Evolutionary conservation across 2,797 vertebrate species (phyloP), one percentile per base, ranked within the genome.

Genomic region (Catharus ustulatus): DNA sequence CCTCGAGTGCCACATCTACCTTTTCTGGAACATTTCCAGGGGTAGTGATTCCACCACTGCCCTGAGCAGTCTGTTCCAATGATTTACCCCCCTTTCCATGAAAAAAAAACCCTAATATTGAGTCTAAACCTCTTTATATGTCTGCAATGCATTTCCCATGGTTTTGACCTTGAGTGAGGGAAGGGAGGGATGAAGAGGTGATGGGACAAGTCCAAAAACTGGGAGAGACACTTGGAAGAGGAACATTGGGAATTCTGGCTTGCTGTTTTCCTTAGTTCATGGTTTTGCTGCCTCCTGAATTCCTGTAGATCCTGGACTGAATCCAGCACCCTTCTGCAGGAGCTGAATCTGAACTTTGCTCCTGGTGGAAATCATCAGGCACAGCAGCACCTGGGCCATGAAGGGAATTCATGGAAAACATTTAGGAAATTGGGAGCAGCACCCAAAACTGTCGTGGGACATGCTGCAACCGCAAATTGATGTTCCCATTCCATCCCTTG

Each of bases 81-180:
- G 3, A 55, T 73, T 55, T 6, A 15, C 2, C 26, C 23, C 6
- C 2, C 0, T 4, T 38, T n/a, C 38, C 54, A 16, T 7, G 27
- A 15, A 27, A 59, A 59, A 52, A 22, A 36, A 17, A 9, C 11
- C 36, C 23, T 5, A 16, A n/a, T 6, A 5, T 45, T 32, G n/a
- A 14, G 9, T 9, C 7, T 5, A 15, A 32, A 75, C 15, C 38
- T 32, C 27, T 18, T 43, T 11, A 27, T 6, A 0, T 1, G 6
- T 1, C n/a, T 68, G 40, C 30, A 16, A 7, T 1, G 4, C 1
- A 11, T 32, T 67, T 34, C 11, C 4, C 3, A 0, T 18, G 32
- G 27, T 48, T 76, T 73, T 27, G n/a, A 34, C 5, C n/a, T 26
- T 19, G 49, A 26, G 12, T 2, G 40, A 71, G 30, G 62, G 51